Evolutionary conservation across 2,797 vertebrate genomes (phyloP).

Genomic region (Semaprochilodus insignis): DNA sequence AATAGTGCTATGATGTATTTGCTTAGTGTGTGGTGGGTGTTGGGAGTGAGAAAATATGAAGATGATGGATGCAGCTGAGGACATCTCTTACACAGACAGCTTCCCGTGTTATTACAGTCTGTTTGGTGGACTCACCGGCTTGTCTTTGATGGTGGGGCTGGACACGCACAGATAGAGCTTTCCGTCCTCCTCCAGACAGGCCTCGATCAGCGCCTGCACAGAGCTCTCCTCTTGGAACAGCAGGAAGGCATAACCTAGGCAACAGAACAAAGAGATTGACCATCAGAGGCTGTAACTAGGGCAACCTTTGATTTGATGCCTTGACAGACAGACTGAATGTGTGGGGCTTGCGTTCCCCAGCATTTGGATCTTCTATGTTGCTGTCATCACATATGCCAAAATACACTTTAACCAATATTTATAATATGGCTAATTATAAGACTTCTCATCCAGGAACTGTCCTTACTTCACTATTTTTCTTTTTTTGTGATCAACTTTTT

Average conservation of each 20-base stretch:
- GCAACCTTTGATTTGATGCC: background rate
- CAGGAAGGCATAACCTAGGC: slow-evolving; percentile 95
- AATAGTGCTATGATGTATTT: no score
- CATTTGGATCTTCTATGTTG: no score
- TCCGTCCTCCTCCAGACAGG: slow-evolving; percentile 97
- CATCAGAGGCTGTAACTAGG: background rate
- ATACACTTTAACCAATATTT: no score
- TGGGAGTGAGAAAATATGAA: no score
- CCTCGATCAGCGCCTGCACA: slow-evolving; percentile 96
- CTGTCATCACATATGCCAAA: no score
- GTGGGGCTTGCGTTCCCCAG: background rate
- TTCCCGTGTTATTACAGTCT: background rate
- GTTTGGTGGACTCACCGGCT: slow-evolving; percentile 87
- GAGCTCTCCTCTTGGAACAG: slow-evolving; percentile 99
- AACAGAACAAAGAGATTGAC: slow-evolving; percentile 23
- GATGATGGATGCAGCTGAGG: background rate
- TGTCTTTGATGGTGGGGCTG: slow-evolving; percentile 99
- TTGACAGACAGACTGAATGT: background rate
- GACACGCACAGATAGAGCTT: slow-evolving; percentile 98
- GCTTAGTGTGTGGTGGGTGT: no score
- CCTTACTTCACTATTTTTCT: no score
- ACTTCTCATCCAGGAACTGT: no score
- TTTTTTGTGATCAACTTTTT: no score
- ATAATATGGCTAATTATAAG: no score
- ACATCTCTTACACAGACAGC: background rate